A percentile compares a stretch with the other conserved stretches of the same genome.
These are phyloP conservation scores for Pygoscelis antarcticus DNA, from an alignment of 2,113 vertebrate genomes.

Conservation along the genomic window DNA sequence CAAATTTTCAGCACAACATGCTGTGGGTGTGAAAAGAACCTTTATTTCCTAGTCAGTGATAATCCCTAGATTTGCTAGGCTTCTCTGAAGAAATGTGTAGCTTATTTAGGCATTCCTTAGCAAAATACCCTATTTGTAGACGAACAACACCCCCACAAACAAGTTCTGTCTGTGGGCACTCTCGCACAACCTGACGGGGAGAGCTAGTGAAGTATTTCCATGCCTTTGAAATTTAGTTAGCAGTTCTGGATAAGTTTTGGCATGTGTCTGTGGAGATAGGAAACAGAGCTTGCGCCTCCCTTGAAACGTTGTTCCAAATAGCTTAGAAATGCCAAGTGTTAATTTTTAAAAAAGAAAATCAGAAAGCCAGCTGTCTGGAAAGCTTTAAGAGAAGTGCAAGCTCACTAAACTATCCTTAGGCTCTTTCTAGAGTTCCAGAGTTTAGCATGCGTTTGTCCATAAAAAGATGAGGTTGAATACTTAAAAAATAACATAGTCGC, in stretches of 20 bases:
- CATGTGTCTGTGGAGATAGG: neutral
- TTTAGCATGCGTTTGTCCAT: neutral
- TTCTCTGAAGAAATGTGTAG: neutral
- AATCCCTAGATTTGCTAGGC: neutral
- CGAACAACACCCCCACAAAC: neutral
- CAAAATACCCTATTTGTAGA: neutral
- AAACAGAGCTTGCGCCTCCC: neutral
- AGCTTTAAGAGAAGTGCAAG: neutral
- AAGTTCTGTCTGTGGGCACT: neutral
- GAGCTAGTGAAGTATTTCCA: conserved; percentile 19
- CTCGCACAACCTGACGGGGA: neutral
- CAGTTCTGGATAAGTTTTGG: conserved; percentile 43
- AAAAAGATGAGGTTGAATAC: neutral
- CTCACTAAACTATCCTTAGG: neutral
- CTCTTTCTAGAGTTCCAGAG: neutral
- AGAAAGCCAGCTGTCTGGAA: neutral
- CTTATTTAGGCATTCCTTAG: neutral
- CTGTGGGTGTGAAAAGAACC: neutral
- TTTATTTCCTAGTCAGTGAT: neutral
- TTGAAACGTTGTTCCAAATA: neutral
- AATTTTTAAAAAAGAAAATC: neutral
- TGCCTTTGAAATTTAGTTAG: conserved; percentile 45
- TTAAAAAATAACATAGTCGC: neutral
- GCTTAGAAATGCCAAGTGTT: neutral
- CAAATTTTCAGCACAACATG: neutral